Percentiles rank a stretch among this genome's conserved stretches.
Conservation (phyloP, 2,113 vertebrate genomes). For the Zosterops lateralis region DNA sequence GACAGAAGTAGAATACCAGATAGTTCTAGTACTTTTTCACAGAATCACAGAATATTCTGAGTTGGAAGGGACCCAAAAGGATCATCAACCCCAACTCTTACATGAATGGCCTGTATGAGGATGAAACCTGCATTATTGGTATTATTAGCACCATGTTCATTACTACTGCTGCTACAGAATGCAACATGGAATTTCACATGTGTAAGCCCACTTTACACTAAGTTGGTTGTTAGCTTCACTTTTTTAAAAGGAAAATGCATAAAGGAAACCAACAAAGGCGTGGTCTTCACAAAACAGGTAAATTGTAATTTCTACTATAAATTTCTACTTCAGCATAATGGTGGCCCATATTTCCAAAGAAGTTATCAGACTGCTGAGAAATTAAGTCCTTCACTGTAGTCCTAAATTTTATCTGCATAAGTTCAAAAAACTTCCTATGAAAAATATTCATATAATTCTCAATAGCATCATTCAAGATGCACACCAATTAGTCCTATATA, state of each 20-base stretch:
- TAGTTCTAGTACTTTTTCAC: not conserved
- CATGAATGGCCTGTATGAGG: rapidly evolving
- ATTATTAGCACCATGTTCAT: not conserved
- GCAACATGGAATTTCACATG: not conserved
- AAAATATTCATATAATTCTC: not conserved
- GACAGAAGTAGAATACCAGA: not conserved
- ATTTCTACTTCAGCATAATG: not conserved
- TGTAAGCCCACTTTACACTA: not conserved
- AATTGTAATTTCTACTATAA: not conserved
- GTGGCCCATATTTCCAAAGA: not conserved
- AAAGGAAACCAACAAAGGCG: not conserved
- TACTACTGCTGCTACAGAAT: not conserved
- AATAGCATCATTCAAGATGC: not conserved
- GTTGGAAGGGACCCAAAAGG: not conserved
- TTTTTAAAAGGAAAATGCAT: not conserved
- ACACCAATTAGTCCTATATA: not conserved
- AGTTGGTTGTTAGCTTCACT: not conserved
- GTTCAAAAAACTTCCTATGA: not conserved
- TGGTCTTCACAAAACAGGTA: not conserved
- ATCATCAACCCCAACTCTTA: not conserved
- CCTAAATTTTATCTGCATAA: not conserved
- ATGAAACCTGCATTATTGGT: not conserved
- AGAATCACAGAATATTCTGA: not conserved
- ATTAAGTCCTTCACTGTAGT: not conserved
- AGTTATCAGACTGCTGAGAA: not conserved